phyloP scores from a whole-genome alignment of 2,888 invertebrate species.

The Torymus aiolomorphi region DNA sequence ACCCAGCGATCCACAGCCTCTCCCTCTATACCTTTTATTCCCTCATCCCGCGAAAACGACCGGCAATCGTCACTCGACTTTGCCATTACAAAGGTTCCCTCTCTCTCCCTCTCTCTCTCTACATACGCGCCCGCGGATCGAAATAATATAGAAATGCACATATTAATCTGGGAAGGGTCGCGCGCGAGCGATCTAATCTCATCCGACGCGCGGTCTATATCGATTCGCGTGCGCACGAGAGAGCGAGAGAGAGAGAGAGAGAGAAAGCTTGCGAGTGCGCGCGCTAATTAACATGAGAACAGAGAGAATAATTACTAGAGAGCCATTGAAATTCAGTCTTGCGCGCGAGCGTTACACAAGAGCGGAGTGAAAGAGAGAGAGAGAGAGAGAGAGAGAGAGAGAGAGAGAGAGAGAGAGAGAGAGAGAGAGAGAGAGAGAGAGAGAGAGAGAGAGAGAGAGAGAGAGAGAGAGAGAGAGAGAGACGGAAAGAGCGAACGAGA shows the following conservation, averaged over 20 bases:
- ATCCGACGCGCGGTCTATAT: slow-evolving; percentile 26
- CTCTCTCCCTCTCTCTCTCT: too few relatives aligned
- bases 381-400: neutral
- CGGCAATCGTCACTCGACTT: too few relatives aligned
- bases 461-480: neutral
- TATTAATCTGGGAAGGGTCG: slow-evolving; percentile 35
- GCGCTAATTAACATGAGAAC: slow-evolving; percentile 69
- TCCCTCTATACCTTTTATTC: too few relatives aligned
- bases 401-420: too few relatives aligned
- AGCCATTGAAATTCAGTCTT: slow-evolving; percentile 68
- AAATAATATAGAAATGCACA: slow-evolving; percentile 44
- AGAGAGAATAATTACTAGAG: slow-evolving; percentile 63
- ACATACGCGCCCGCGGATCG: neutral
- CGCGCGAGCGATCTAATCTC: slow-evolving; percentile 44
- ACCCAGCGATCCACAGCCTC: neutral
- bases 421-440: neutral
- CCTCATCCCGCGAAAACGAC: too few relatives aligned
- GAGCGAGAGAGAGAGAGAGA: too few relatives aligned
- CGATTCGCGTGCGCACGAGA: slow-evolving; percentile 11
- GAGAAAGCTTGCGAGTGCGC: neutral
- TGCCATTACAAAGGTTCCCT: too few relatives aligned
- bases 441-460: neutral
- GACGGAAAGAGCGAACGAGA: too few relatives aligned
- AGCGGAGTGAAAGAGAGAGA: neutral
- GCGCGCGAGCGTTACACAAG: slow-evolving; percentile 8